Percentiles rank a stretch among this genome's conserved stretches.
phyloP scores from a whole-genome alignment of 2,113 vertebrate genomes.

The Ornithorhynchus anatinus region DNA sequence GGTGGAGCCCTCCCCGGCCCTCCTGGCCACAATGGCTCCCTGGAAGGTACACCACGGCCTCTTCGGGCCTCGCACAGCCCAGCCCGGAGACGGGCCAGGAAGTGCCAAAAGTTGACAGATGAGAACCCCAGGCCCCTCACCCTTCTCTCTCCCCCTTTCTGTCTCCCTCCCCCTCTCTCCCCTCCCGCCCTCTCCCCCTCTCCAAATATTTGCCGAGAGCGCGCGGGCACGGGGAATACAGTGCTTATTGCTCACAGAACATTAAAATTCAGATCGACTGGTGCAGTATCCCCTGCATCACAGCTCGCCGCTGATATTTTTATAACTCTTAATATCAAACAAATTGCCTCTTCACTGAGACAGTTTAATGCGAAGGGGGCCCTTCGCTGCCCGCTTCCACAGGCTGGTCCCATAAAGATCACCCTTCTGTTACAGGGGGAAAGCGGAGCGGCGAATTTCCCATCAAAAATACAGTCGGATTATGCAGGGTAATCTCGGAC shows the following conservation, averaged over 20 bases:
- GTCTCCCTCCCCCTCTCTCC: neutral
- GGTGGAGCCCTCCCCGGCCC: no score
- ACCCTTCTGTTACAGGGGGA: conserved; percentile 57
- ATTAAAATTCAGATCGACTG: conserved; percentile 64
- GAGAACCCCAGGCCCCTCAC: neutral
- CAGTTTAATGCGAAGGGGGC: conserved; percentile 59
- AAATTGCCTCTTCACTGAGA: conserved; percentile 63
- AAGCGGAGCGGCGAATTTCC: conserved; percentile 52
- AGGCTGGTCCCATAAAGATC: conserved; percentile 52
- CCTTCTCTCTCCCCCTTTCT: neutral
- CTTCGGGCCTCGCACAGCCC: no score
- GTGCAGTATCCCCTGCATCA: conserved; percentile 41
- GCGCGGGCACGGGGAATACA: neutral
- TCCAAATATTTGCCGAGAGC: conserved; percentile 50
- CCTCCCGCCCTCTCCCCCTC: neutral
- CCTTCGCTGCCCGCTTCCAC: conserved; percentile 44
- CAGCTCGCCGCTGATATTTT: conserved; percentile 55
- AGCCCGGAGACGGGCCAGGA: no score
- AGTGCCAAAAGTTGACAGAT: no score
- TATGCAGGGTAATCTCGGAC: conserved; percentile 48
- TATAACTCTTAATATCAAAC: conserved; percentile 67
- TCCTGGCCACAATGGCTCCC: no score
- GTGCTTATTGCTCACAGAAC: conserved; percentile 56
- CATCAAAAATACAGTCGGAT: conserved; percentile 47
- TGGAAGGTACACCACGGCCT: no score